Evolutionary conservation across 1,140 invertebrate genomes (phyloP), one percentile per base, ranked within the genome.

Genomic region (Drosophila lini): DNA sequence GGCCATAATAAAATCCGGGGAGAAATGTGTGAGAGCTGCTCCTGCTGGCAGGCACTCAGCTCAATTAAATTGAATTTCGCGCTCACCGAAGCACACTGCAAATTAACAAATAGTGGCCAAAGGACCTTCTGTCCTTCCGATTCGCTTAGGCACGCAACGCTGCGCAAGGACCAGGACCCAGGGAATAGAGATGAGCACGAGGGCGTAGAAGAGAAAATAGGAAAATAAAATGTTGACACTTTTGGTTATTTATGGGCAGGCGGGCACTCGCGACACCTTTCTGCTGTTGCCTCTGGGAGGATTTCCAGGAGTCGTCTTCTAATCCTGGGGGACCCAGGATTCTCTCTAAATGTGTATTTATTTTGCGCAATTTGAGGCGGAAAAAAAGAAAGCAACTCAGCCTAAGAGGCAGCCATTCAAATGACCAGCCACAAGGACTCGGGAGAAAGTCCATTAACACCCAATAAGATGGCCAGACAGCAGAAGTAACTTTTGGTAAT

Each of bases 1-100:
- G 74, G 84, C 84, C 80, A 75, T 83, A 88, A 88, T 88, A 88
- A 88, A 88, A 84, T 88, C 80, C 80, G 80, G 80, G 61, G 65
- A 88, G 53, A 88, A 89, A 89, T 89, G 84, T 89, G 84, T 80
- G 80, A 89, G 80, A 89, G 84, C 80, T 70, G 45, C 28, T 47
- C 53, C 68, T 38, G 47, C 52, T 47, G 61, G 55, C 75, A 69
- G 83, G 85, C 84, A 89, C 84, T 89, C 84, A 88, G 84, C 84
- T 90, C 84, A 89, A 89, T 89, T 89, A 89, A 89, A 89, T 89
- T 89, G 84, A 89, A 89, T 89, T 89, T 89, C 85, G 84, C 84
- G 84, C 84, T 89, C 74, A 90, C 84, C 80, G 84, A 90, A 89
- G 84, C 84, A 89, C 84, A 89, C 85, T 81, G 78, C 83, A 90